Conservation (phyloP, 2,888 invertebrate genomes). For the Spodoptera picta region DNA sequence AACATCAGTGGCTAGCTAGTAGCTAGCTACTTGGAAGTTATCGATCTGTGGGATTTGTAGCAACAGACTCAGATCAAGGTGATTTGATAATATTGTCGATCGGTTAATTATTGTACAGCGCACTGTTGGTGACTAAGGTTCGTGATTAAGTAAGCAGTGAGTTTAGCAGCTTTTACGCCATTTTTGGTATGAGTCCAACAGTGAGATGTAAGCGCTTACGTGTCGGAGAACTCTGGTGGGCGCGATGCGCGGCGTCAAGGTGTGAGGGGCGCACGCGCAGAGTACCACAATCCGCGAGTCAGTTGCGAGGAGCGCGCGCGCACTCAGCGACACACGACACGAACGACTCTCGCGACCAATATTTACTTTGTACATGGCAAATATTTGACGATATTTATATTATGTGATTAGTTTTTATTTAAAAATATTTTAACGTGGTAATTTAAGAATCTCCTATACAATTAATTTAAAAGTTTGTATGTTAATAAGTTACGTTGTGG, state of each 20-base stretch:
- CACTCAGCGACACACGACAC: constrained; percentile 80
- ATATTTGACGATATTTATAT: constrained; percentile 74
- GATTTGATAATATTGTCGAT: constrained; percentile 17
- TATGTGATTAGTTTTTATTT: constrained; percentile 73
- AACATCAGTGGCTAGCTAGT: too few relatives aligned
- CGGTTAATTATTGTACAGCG: constrained; percentile 16
- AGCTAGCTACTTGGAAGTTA: neutral
- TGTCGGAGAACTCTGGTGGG: constrained; percentile 84
- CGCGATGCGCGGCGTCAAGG: constrained; percentile 64
- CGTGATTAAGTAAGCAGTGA: constrained; percentile 65
- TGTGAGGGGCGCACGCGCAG: constrained; percentile 56
- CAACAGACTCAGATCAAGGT: constrained; percentile 1
- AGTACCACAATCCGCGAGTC: constrained; percentile 81
- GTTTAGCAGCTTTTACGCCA: constrained; percentile 74
- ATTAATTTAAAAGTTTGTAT: constrained; percentile 61
- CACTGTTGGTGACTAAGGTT: constrained; percentile 64
- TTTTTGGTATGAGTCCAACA: constrained; percentile 85
- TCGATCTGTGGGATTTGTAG: neutral
- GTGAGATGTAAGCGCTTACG: constrained; percentile 85
- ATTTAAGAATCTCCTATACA: constrained; percentile 78
- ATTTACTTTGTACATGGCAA: constrained; percentile 79
- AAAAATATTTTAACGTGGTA: constrained; percentile 76
- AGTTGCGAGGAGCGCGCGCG: constrained; percentile 84
- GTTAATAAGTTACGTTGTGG: constrained; percentile 69
- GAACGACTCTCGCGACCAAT: constrained; percentile 86